Conservation (phyloP, 2,113 vertebrate genomes). For the Alouatta palliata region DNA sequence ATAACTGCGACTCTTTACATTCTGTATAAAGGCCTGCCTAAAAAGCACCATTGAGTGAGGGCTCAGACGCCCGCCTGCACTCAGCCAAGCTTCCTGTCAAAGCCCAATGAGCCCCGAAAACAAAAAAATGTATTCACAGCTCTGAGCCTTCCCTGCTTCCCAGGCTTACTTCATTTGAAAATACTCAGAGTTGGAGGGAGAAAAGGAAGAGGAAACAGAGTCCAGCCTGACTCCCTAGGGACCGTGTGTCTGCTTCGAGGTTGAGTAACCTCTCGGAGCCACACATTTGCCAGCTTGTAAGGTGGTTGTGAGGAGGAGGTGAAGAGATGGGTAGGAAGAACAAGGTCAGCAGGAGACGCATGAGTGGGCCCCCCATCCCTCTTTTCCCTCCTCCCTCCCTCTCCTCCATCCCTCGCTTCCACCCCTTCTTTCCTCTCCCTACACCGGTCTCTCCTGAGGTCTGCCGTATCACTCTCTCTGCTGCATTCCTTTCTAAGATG, state of each 20-base stretch:
- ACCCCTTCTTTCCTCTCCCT: too few species aligned
- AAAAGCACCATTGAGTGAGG: conserved; percentile 68
- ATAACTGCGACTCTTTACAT: conserved; percentile 41
- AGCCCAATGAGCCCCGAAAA: conserved; percentile 60
- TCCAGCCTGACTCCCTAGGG: not conserved
- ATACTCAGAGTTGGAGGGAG: conserved; percentile 46
- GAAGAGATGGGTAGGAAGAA: not conserved
- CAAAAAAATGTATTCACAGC: conserved; percentile 62
- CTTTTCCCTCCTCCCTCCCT: not conserved
- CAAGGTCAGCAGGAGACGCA: not conserved
- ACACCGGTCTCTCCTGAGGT: not conserved
- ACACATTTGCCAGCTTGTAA: not conserved
- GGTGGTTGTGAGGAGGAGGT: not conserved
- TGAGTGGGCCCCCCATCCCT: accelerated
- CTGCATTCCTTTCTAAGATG: not conserved
- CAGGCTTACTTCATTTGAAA: conserved; percentile 66
- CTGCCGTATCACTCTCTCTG: not conserved
- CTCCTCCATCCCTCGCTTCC: too few species aligned
- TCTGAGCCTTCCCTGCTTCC: conserved; percentile 66
- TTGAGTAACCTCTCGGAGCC: not conserved
- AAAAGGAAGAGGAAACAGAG: conserved; percentile 26
- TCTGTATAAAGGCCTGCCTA: conserved; percentile 65
- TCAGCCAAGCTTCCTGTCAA: conserved; percentile 76
- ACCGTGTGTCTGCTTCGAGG: not conserved
- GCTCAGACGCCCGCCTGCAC: conserved; percentile 39